Conservation (phyloP, 1,140 invertebrate species). For the Delia radicum region DNA sequence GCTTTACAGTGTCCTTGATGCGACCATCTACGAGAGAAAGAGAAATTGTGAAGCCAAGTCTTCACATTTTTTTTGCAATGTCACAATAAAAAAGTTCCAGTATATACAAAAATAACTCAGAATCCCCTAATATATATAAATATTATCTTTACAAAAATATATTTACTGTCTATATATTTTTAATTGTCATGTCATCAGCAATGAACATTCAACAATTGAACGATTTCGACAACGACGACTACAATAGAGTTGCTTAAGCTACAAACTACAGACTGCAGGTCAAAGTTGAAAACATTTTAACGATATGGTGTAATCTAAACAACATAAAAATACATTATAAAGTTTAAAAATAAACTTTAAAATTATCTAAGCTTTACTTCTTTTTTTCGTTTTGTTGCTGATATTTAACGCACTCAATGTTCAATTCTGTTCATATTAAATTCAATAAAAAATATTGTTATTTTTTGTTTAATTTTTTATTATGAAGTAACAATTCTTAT, state of each 20-base stretch:
- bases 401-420: neutral
- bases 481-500: conserved; percentile 14
- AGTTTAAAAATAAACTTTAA: neutral
- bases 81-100: too few species aligned
- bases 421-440: neutral
- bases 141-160: neutral
- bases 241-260: neutral
- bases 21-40: too few species aligned
- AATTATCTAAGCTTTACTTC: neutral
- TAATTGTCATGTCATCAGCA: conserved; percentile 1
- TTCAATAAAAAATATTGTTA: neutral
- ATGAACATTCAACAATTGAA: conserved; percentile 1
- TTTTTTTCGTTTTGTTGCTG: neutral
- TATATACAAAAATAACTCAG: too few species aligned
- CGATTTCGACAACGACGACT: too few species aligned
- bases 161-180: neutral
- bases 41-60: too few species aligned
- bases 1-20: too few species aligned
- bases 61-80: too few species aligned
- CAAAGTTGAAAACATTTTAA: neutral
- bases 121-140: too few species aligned
- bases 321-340: neutral
- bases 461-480: neutral
- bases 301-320: neutral
- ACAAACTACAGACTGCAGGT: neutral